These are phyloP conservation scores for Onychomys leucogaster DNA, from an alignment of 2,797 vertebrate genomes.

Conservation along the genomic window DNA sequence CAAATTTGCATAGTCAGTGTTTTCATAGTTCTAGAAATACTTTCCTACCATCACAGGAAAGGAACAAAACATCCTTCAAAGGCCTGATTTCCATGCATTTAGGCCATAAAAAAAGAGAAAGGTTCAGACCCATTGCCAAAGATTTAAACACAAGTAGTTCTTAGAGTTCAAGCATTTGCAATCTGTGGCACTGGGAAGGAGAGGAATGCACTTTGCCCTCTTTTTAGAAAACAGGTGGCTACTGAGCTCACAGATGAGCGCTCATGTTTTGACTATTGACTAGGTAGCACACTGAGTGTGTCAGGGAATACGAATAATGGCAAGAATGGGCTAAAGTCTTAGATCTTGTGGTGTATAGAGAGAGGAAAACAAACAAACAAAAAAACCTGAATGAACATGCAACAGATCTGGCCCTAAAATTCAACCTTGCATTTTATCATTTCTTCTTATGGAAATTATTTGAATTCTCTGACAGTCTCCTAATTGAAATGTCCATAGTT, in stretches of 20 bases:
- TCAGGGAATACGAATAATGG: background rate
- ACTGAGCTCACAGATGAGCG: background rate
- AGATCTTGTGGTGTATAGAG: background rate
- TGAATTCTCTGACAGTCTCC: background rate
- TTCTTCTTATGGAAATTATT: background rate
- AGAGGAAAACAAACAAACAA: background rate
- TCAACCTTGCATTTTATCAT: background rate
- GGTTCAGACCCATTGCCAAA: constrained; percentile 35
- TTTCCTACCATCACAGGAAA: constrained; percentile 65
- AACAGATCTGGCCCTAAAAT: background rate
- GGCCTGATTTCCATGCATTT: constrained; percentile 71
- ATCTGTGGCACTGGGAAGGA: background rate
- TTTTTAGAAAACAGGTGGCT: background rate
- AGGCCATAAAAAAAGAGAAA: constrained; percentile 55
- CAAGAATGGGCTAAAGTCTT: background rate
- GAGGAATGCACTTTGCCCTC: background rate
- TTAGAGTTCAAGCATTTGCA: background rate
- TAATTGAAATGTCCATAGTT: background rate
- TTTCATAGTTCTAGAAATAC: constrained; percentile 69
- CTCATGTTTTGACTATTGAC: background rate
- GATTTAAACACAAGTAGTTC: constrained; percentile 49
- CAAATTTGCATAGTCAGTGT: constrained; percentile 74
- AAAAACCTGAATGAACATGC: background rate
- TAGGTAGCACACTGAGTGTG: background rate
- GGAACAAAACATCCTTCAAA: constrained; percentile 72